Base-by-base conservation (phyloP, 2,113 vertebrate genomes). In the Embiotoca jacksoni region DNA sequence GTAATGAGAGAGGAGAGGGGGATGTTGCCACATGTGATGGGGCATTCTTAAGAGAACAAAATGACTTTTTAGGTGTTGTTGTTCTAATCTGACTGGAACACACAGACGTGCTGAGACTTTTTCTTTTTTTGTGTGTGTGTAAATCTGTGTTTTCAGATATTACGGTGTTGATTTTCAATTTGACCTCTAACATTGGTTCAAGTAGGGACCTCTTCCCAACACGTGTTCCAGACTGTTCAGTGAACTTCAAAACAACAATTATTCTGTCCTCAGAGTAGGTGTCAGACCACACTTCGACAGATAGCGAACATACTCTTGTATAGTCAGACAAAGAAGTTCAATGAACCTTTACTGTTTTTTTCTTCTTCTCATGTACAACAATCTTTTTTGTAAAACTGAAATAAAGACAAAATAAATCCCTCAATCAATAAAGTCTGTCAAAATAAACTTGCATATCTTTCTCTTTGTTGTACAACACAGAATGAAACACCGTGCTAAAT, bases 1-100 rank as follows among this genome's bases (percentile, higher is more conserved):
- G 90, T 94, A 75, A 83, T 68, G 75, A 73, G 61, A 75, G 78
- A 63, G 74, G 33, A 61, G 44, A 31, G 76, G 54, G 54, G 32
- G 66, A 39, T 71, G 89, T 94, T 94, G 93, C 94, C 39, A 88
- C 87, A 82, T 91, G 86, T 71, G 31, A 73, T 47, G 44, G 67
- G 58, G 52, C 50, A 64, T 66, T 76, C 36, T 58, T 56, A 35
- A 58, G 33, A 76, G 44, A 63, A 75, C 68, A 60, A 33, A 63
- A 11, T 33, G 33, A 53, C n/a, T 62, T 33, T 60, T 52, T 50
- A 61, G 16, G n/a, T 30, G 15, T 16, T 63, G 14, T 31, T 10
- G 37, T 52, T 66, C 32, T 50, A 33, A 76, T 79, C 15, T 6
- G 7, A 14, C 30, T 13, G 7, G 1, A 10, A 31, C 8, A 56